Conservation (phyloP, 1,140 invertebrate genomes). For the Philopotamus ludificatus region DNA sequence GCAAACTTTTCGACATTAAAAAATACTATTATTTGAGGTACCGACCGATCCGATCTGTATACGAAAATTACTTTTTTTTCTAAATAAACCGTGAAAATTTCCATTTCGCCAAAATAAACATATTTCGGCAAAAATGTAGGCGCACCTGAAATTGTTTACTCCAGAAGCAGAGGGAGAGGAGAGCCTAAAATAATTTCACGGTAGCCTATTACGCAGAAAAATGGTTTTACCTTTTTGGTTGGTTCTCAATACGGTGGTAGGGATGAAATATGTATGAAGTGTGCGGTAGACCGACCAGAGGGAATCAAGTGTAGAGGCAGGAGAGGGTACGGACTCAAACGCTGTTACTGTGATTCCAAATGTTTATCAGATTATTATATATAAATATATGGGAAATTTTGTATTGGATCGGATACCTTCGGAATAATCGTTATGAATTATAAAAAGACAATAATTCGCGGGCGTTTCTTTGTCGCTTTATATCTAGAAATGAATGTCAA, state of each 20-base stretch:
- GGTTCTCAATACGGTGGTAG: conserved; percentile 23
- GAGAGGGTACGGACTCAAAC: background rate
- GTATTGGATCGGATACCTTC: no score
- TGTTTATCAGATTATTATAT: no score
- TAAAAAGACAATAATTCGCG: no score
- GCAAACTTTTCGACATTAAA: background rate
- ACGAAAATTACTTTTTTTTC: background rate
- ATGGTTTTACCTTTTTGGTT: conserved; percentile 28
- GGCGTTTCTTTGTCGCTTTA: no score
- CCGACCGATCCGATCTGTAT: background rate
- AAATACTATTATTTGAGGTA: background rate
- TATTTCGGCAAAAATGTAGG: no score
- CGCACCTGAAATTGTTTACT: background rate
- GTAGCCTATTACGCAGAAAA: conserved; percentile 32
- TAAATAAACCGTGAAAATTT: no score
- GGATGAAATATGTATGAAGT: conserved; percentile 28
- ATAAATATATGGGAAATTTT: no score
- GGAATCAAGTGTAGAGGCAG: conserved; percentile 3
- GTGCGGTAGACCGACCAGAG: conserved; percentile 27
- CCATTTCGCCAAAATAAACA: no score
- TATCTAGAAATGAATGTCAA: no score
- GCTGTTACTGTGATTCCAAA: no score
- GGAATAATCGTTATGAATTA: no score
- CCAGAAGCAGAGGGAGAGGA: background rate
- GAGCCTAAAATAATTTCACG: conserved; percentile 29